Evolutionary conservation across 1,140 invertebrate genomes (phyloP).

Genomic region (Pseudomyrmex flavicornis): DNA sequence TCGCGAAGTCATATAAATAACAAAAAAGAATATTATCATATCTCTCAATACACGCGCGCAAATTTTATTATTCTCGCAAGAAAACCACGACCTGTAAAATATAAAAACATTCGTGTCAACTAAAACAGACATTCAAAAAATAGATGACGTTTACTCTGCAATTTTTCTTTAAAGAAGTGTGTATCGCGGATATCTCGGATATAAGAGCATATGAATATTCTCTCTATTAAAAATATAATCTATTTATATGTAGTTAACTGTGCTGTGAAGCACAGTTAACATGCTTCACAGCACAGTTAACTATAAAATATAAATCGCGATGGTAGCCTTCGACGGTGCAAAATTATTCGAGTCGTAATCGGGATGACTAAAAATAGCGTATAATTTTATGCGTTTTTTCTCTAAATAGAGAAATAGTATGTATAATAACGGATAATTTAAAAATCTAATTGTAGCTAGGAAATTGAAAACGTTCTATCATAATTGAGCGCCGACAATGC

Average conservation of each 20-base stretch:
- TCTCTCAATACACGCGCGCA: no score
- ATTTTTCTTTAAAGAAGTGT: no score
- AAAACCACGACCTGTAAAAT: no score
- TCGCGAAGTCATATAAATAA: no score
- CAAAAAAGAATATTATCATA: no score
- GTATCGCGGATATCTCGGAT: no score
- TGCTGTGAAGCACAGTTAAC: not conserved
- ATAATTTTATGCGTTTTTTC: slow-evolving; percentile 21
- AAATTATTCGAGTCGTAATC: slow-evolving; percentile 17
- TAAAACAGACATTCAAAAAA: no score
- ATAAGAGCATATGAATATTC: no score
- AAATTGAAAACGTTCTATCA: slow-evolving; percentile 14
- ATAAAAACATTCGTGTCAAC: no score
- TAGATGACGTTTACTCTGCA: no score
- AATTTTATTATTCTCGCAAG: no score
- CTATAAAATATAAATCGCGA: not conserved
- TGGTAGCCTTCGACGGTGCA: not conserved
- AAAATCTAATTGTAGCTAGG: slow-evolving; percentile 25
- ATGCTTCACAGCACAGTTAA: not conserved
- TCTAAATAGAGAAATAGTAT: slow-evolving; percentile 5
- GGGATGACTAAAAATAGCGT: not conserved
- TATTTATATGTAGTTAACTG: not conserved
- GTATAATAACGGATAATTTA: not conserved
- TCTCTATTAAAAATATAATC: slow-evolving; percentile 7
- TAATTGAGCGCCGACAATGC: slow-evolving; percentile 22